Base-by-base conservation (phyloP, 1,140 invertebrate genomes). In the Drosophila novamexicana region DNA sequence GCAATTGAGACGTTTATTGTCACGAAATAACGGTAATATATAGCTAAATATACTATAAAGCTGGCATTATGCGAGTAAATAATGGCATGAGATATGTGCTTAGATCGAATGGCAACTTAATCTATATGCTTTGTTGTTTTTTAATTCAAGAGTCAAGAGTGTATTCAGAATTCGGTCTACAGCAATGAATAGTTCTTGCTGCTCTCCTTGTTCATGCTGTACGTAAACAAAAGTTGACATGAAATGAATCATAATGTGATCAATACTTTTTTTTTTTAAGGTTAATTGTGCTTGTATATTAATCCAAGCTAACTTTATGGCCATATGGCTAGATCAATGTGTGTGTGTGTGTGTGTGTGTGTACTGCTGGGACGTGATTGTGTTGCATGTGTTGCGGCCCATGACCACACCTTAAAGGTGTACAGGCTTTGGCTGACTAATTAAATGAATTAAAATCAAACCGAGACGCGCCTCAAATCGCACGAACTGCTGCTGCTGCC, bases 381-480 rank as follows among this genome's bases (percentile, higher is more conserved):
- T 42, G 22, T 34, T 37, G 53, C 36, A 10, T 37, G 2, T 34
- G 47, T 47, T 59, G 22, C 7, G 5, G 4, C 22, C 22, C n/a
- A 36, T 8, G 40, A 16, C 14, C 65, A 68, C 65, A 68, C 65
- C 65, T 44, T 14, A 16, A 50, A 50, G 37, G n/a, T 29, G 39
- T 32, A 10, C n/a, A 18, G 16, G 57, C 16, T 56, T 16, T 18
- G 39, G 36, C 37, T 57, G 22, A 37, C 6, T 47, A 47, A 49
- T 66, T 37, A 37, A 37, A 49, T 34, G 12, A 32, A 32, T n/a
- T 53, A 12, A 37, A 54, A 37, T 34, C 18, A 34, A 22, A 7
- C 7, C 18, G 14, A 58, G 64, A 63, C 66, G 34, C 49, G 47
- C 57, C 57, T 69, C 50, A 45, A 61, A 12, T 68, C 18, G 47